Evolutionary conservation across 2,113 vertebrate genomes (phyloP).

Genomic region (Prionailurus bengalensis): DNA sequence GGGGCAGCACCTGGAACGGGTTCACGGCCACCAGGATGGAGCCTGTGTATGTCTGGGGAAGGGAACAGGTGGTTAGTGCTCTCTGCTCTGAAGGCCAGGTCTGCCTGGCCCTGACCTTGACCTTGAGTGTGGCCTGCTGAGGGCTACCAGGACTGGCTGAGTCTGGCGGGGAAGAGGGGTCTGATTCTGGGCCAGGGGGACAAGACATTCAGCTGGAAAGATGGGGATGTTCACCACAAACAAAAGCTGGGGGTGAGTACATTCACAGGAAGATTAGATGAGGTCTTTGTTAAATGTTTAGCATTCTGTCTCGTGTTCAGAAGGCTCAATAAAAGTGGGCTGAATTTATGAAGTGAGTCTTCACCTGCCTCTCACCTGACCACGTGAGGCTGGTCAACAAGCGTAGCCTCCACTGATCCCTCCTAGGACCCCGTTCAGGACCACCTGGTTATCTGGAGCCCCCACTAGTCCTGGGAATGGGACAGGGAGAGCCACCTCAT

Average conservation of each 20-base stretch:
- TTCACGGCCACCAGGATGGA: conserved; percentile 98
- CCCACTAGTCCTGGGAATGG: neutral
- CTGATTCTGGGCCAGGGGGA: neutral
- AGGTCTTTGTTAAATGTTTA: neutral
- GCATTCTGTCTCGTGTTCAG: neutral
- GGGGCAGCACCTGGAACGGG: conserved; percentile 96
- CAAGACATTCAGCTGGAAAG: neutral
- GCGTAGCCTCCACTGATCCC: neutral
- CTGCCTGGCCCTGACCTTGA: fast-evolving
- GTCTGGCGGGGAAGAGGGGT: neutral
- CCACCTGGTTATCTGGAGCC: neutral
- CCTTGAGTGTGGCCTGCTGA: too few species aligned
- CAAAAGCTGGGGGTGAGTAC: fast-evolving
- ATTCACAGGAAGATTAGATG: neutral
- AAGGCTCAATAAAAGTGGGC: neutral
- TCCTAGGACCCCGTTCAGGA: neutral
- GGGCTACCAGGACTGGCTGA: neutral
- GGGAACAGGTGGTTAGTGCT: neutral
- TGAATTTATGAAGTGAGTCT: neutral
- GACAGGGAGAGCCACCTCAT: neutral
- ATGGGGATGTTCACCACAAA: neutral
- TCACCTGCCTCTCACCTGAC: neutral
- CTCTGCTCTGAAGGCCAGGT: neutral
- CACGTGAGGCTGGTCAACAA: neutral
- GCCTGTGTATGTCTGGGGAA: conserved; percentile 95